These are phyloP conservation scores for Catotricha subobsoleta DNA, from an alignment of 2,888 invertebrate genomes.

Conservation along the genomic window DNA sequence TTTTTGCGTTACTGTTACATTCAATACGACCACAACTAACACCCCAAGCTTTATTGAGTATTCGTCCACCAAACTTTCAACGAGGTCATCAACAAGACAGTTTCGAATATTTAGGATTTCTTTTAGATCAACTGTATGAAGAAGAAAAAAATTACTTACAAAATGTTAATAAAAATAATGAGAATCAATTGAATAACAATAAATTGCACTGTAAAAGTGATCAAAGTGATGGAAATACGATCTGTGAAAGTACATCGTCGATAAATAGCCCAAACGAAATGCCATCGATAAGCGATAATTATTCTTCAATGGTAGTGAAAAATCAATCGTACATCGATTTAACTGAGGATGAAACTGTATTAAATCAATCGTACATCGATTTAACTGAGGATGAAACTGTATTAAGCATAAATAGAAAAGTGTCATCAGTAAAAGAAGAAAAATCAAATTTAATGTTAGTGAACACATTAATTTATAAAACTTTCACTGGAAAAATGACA, in stretches of 20 bases:
- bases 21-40: constrained; percentile 47
- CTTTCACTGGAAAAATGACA: constrained; percentile 58
- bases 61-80: constrained; percentile 58
- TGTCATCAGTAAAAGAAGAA: no score
- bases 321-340: constrained; percentile 4
- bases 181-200: not conserved
- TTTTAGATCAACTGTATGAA: constrained; percentile 43
- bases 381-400: not conserved
- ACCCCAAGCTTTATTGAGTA: constrained; percentile 50
- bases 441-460: not conserved
- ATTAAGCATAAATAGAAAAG: not conserved
- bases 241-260: not conserved
- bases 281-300: not conserved
- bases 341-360: not conserved
- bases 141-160: constrained; percentile 35
- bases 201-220: not conserved
- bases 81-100: constrained; percentile 71
- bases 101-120: constrained; percentile 64
- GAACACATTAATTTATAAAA: constrained; percentile 35
- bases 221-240: not conserved
- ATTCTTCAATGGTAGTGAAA: not conserved
- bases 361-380: not conserved
- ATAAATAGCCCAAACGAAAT: not conserved
- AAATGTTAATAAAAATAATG: not conserved
- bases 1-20: constrained; percentile 55